These are phyloP conservation scores for Pteronotus mesoamericanus DNA, from an alignment of 2,797 vertebrate genomes.

Conservation along the genomic window DNA sequence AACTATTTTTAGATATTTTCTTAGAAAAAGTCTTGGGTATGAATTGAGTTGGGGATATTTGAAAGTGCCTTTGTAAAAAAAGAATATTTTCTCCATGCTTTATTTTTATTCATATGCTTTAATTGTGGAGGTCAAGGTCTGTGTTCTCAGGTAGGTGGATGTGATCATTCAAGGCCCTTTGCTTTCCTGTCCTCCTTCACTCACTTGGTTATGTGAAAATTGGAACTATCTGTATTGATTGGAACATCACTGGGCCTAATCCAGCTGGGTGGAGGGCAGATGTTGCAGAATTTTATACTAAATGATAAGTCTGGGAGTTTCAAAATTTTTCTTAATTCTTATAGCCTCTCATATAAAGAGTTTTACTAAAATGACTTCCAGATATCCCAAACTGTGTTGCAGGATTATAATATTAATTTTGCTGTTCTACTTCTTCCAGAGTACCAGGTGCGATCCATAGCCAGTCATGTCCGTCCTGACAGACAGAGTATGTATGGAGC, in stretches of 20 bases:
- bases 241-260: background rate
- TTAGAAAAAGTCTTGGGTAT: slow-evolving; percentile 1
- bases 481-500: slow-evolving; percentile 92
- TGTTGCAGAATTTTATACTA: slow-evolving; percentile 26
- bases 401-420: slow-evolving; percentile 27
- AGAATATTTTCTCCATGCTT: background rate
- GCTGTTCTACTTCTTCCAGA: slow-evolving; percentile 83
- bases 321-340: background rate
- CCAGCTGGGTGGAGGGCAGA: background rate
- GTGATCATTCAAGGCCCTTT: background rate
- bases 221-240: background rate
- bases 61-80: background rate
- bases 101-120: slow-evolving; percentile 15
- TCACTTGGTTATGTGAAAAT: background rate
- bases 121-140: background rate
- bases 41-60: background rate
- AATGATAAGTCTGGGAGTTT: background rate
- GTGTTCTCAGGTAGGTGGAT: background rate
- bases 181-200: background rate
- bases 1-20: slow-evolving; percentile 15
- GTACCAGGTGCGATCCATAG: slow-evolving; percentile 96
- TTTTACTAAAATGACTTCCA: slow-evolving; percentile 9
- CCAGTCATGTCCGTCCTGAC: slow-evolving; percentile 97
- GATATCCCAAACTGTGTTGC: background rate
- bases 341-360: background rate